Base-by-base conservation (phyloP, 2,113 vertebrate genomes). In the Cryptomyrus ogoouensis region DNA sequence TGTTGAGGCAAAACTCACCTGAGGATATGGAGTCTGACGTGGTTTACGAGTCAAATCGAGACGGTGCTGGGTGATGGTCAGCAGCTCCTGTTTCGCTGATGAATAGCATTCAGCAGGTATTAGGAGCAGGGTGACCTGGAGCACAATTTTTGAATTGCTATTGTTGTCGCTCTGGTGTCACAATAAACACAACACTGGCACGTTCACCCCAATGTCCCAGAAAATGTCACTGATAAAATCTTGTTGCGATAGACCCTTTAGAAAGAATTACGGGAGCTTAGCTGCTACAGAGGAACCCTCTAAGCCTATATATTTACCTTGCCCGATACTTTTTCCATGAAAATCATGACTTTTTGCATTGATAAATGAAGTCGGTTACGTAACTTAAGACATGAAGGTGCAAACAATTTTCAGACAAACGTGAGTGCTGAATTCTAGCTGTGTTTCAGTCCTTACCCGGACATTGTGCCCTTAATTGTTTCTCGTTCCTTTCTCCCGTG, bases 211-310 rank as follows among this genome's bases (percentile, higher is more conserved):
- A n/a, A 46, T 19, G 13, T 15, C 47, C 13, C 46, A 50, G 42
- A 86, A 49, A 86, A 86, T 31, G 83, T 86, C 83, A 27, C 10
- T 86, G 83, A 86, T 86, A 49, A 86, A n/a, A 50, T 86, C 44
- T 47, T n/a, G 24, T n/a, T 47, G 39, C 10, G 39, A 47, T 10
- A 84, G 9, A 47, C 39, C 39, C 83, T 84, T 84, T 47, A 47
- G 44, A 21, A 84, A n/a, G 17, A 84, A 24, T 17, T n/a, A 10
- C 1, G 0, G 24, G 21, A 84, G 42, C 83, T 84, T 44, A 84
- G 44, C 39, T 47, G 44, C 80, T 47, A 8, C 62, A 31, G 9
- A 66, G 62, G 62, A 31, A 12, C 27, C 62, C 62, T 70, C 62
- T 70, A 70, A 31, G n/a, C 27, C 10, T 27, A 3, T 66, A 66